These are phyloP conservation scores for Scaptomyza hsui DNA, from an alignment of 1,140 invertebrate genomes.

Conservation along the genomic window DNA sequence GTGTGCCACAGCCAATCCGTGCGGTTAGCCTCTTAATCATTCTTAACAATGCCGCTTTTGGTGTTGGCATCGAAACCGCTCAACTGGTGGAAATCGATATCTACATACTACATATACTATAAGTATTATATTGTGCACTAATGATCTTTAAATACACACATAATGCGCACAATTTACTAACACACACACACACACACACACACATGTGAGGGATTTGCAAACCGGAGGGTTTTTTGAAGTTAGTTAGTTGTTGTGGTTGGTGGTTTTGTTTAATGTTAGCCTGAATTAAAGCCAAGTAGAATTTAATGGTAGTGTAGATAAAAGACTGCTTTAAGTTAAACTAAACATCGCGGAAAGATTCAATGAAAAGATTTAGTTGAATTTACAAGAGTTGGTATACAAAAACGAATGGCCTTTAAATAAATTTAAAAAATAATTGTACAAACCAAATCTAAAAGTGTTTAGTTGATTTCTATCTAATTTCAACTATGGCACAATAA, in stretches of 20 bases:
- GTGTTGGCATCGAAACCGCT: slow-evolving; percentile 46
- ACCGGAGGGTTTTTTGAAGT: not conserved
- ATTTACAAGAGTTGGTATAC: too few species aligned
- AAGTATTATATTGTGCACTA: slow-evolving; percentile 70
- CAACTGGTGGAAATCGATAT: slow-evolving; percentile 78
- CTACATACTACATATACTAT: slow-evolving; percentile 17
- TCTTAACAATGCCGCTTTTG: slow-evolving; percentile 65
- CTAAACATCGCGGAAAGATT: too few species aligned
- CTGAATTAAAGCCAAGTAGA: slow-evolving; percentile 35
- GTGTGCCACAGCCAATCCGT: slow-evolving; percentile 50
- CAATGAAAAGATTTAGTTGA: too few species aligned
- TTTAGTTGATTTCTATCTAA: not conserved
- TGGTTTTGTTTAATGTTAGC: slow-evolving; percentile 31
- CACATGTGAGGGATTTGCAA: slow-evolving; percentile 15
- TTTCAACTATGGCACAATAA: not conserved
- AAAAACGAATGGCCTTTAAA: too few species aligned
- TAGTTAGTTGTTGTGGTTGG: slow-evolving; percentile 35
- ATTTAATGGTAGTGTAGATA: not conserved
- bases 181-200: slow-evolving; percentile 16
- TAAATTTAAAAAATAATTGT: too few species aligned
- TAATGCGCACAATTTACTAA: slow-evolving; percentile 39
- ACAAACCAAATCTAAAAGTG: not conserved
- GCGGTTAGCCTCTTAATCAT: slow-evolving; percentile 71
- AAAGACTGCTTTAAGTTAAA: too few species aligned
- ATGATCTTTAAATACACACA: slow-evolving; percentile 79